Percentiles rank a stretch among this genome's conserved stretches.
phyloP scores from a whole-genome alignment of 2,113 vertebrate species.

The Phocoena sinus region DNA sequence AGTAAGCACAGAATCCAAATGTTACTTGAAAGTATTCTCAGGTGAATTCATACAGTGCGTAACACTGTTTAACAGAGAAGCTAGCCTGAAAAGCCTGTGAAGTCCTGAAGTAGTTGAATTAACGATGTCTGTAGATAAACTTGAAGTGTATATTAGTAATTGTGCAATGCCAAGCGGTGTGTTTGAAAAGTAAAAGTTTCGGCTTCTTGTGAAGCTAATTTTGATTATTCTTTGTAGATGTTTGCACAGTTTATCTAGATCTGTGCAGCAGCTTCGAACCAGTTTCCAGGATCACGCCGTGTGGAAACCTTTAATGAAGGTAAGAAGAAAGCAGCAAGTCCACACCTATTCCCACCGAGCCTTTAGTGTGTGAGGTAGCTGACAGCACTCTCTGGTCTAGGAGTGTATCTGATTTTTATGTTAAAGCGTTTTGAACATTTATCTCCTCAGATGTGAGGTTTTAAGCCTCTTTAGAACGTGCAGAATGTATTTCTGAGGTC shows the following conservation, averaged over 20 bases:
- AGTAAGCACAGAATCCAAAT: constrained; percentile 56
- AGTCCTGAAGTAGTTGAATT: not conserved
- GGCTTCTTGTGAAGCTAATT: constrained; percentile 55
- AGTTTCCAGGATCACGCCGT: constrained; percentile 99
- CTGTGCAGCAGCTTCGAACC: constrained; percentile 98
- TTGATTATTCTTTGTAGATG: constrained; percentile 84
- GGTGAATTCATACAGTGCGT: constrained; percentile 14
- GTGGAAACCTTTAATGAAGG: constrained; percentile 99
- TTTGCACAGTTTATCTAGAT: constrained; percentile 99
- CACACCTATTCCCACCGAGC: not conserved
- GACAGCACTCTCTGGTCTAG: not conserved
- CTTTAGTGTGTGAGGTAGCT: not conserved
- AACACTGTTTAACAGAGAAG: not conserved
- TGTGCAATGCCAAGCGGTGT: not conserved
- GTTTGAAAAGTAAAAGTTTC: constrained; percentile 11
- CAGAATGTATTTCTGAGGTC: not conserved
- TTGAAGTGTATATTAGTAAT: constrained; percentile 18
- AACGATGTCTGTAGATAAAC: not conserved
- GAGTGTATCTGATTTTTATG: not conserved
- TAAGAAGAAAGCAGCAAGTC: constrained; percentile 66
- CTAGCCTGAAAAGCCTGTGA: not conserved
- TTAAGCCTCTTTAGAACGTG: not conserved
- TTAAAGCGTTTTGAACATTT: not conserved
- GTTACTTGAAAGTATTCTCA: constrained; percentile 32
- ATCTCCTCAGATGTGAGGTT: not conserved